Conservation (phyloP, 2,888 invertebrate species). For the Lepidocyrtinus sp. region DNA sequence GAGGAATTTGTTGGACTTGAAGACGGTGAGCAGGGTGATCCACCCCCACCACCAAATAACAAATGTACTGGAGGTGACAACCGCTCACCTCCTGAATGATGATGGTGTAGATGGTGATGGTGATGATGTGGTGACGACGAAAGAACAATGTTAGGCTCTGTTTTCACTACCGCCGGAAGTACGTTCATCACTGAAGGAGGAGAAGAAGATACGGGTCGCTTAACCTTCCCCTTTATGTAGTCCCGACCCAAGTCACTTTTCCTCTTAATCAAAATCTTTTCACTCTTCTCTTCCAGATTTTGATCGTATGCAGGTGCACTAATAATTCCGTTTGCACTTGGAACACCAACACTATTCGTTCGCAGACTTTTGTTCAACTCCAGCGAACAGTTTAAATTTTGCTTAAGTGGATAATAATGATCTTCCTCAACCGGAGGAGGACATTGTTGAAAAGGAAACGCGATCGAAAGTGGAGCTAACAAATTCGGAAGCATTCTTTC, state of each 20-base stretch:
- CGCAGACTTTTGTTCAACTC: slow-evolving; percentile 5
- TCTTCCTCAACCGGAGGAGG: slow-evolving; percentile 1
- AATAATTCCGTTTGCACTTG: not conserved
- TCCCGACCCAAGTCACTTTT: not conserved
- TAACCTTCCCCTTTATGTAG: not conserved
- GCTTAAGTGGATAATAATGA: slow-evolving; percentile 1
- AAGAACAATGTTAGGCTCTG: slow-evolving; percentile 48
- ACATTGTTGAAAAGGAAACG: slow-evolving; percentile 38
- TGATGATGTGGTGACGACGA: slow-evolving; percentile 42
- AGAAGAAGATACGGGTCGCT: not conserved
- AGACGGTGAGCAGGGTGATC: slow-evolving; percentile 32
- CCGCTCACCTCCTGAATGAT: slow-evolving; percentile 26
- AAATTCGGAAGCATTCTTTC: slow-evolving; percentile 69
- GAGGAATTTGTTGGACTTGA: slow-evolving; percentile 36
- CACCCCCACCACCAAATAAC: slow-evolving; percentile 41
- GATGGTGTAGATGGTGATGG: slow-evolving; percentile 12
- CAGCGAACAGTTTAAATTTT: slow-evolving; percentile 13
- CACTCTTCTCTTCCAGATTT: not conserved
- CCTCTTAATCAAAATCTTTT: no score
- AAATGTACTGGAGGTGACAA: slow-evolving; percentile 48
- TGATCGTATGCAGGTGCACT: not conserved
- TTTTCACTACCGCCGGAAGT: slow-evolving; percentile 51
- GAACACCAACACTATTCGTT: not conserved
- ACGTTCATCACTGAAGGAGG: slow-evolving; percentile 51
- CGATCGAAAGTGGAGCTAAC: slow-evolving; percentile 64